Evolutionary conservation across 2,797 vertebrate species (phyloP), one percentile per base, ranked within the genome.

Genomic region (Halcyon leucocephala): DNA sequence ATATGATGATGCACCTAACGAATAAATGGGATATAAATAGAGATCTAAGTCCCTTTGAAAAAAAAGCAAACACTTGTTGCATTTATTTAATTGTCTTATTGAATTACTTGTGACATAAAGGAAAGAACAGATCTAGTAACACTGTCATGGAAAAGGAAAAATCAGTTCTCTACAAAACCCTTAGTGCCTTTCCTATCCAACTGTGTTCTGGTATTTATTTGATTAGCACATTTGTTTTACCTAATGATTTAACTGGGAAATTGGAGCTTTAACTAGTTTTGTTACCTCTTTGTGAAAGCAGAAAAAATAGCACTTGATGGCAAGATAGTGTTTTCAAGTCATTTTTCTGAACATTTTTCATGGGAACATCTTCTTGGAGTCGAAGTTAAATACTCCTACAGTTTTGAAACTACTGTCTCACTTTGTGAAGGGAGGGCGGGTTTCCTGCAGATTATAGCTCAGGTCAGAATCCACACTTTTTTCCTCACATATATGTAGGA

Each of bases 401-500:
- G 65, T 90, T 98, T 78, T 82, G 81, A 97, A 97, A 93, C 64
- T 92, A 91, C 82, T 83, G 83, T 87, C 77, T 96, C 74, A 81
- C 41, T 86, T 88, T 49, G 69, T 60, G 89, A 89, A 62, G 44
- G 74, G 78, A 94, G 69, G 93, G 80, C 20, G 73, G 93, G 67
- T 96, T 97, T 96, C 67, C 66, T 94, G 72, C 80, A 94, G 97
- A 95, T 95, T 96, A 91, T 92, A 94, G 84, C 93, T 97, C 86
- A 95, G 78, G 83, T 89, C 57, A 89, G 72, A 93, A 97, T 90
- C 94, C 94, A 91, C 82, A 89, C 93, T 91, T 96, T 91, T 79
- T 79, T 84, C 44, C 74, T 61, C 90, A 70, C 92, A 90, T 91
- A 62, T 92, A 96, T 97, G 97, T 98, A 97, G 98, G 97, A 97